Base-by-base conservation (phyloP, 2,797 vertebrate genomes). In the Craterocephalus amniculus region DNA sequence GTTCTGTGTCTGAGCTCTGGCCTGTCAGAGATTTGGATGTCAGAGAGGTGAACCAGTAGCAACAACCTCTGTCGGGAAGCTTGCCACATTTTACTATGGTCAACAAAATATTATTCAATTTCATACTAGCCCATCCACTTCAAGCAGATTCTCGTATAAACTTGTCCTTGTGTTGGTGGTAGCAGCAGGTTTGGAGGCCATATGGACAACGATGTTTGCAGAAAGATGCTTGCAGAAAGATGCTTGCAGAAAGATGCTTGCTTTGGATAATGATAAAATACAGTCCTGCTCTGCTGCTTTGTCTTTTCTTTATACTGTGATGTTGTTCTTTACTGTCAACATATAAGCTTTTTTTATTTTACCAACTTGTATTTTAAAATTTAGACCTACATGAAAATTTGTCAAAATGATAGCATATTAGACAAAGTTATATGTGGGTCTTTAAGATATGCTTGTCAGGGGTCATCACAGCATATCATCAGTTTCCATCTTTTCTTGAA, bases 201-300 rank as follows among this genome's bases (percentile, higher is more conserved):
- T 78, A 77, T 85, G 80, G 84, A 73, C 75, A 67, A 40, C n/a
- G 43, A 48, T 48, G 43, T 20, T 70, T 66, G 65, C 55, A 71
- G 83, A 67, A 70, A 74, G 76, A 79, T 81, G n/a, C n/a, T n/a
- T n/a, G n/a, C n/a, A n/a, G n/a, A 81, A 78, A 74, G 74, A 74
- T 64, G 9, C 82, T 80, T 70, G 70, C 24, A 1, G 24, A 68
- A 57, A 67, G 38, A 72, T 51, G 56, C 51, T n/a, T n/a, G n/a
- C 72, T 83, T 81, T 89, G 75, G 75, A 78, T 79, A 75, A 31
- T 7, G 31, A 68, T 61, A 67, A 59, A 49, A 49, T 49, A 49
- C 48, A 49, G 9, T 4, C 22, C 48, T 49, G n/a, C 40, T 43
- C 16, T 20, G 6, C 40, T 14, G 40, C 40, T 43, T 43, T 43